Evolutionary conservation across 2,888 invertebrate species (phyloP), one percentile per base, ranked within the genome.

Genomic region (Podabrus alpinus): DNA sequence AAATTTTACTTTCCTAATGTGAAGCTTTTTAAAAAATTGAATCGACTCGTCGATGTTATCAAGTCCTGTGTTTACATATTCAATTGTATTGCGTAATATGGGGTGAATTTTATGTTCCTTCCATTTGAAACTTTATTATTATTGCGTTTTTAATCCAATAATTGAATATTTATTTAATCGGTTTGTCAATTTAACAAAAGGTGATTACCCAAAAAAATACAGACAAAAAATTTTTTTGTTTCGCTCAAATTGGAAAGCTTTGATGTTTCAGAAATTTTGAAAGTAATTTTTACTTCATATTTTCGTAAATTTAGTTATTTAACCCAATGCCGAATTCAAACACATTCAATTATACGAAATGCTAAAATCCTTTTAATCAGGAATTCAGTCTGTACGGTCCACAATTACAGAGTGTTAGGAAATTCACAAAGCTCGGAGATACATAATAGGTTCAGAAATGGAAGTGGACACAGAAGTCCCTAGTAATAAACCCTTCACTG

Each of bases 361-460:
- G 81, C 82, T 82, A 80, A 80, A 83, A 83, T 81, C 82, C 82
- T 82, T 82, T 82, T 82, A 83, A 82, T 82, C 82, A 81, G 78
- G 79, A 82, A 83, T 82, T 82, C 81, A 80, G 80, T 81, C 79
- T 72, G 73, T 71, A 73, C 75, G 75, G 75, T 76, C 78, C 77
- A 79, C 80, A 81, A 81, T 81, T 82, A 82, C 78, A 80, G 78
- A 80, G 78, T 79, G 81, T 81, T 80, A 79, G 74, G 80, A 78
- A 81, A 80, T 82, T 81, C 80, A 80, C 81, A 81, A 81, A 82
- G 80, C 80, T 75, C 66, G 73, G 69, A 74, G 72, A 77, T 77
- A 74, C 70, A 77, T 77, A 77, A 77, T 77, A 69, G 77, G 71
- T 70, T 74, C 68, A 64, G 74, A 74, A 70, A 74, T 74, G 68